phyloP scores from a whole-genome alignment of 2,113 vertebrate genomes.

The Climacteris rufus region DNA sequence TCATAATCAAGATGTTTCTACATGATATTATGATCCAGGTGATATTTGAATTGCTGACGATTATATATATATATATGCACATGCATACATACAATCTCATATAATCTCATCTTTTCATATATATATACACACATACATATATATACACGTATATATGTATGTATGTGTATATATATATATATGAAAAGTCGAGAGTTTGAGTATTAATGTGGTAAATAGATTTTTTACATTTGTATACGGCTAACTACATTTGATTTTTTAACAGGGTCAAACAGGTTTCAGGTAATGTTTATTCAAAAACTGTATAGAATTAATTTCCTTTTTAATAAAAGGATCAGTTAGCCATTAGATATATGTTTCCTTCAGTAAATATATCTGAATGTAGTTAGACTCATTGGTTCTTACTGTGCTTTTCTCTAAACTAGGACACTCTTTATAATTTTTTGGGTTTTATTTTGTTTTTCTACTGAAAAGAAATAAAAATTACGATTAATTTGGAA shows the following conservation, averaged over 20 bases:
- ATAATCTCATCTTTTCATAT: too few species aligned
- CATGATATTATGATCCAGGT: not conserved
- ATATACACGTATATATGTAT: rapidly evolving
- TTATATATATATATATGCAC: too few species aligned
- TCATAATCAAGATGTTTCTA: not conserved
- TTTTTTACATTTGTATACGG: not conserved
- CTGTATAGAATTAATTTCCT: not conserved
- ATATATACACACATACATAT: too few species aligned
- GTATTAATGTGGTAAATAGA: not conserved
- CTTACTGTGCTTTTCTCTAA: not conserved
- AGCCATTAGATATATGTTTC: not conserved
- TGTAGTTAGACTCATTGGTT: not conserved
- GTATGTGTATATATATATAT: too few species aligned
- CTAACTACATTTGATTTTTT: rapidly evolving
- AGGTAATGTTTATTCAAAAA: not conserved
- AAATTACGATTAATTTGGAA: not conserved
- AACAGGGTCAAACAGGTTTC: not conserved
- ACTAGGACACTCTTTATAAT: not conserved
- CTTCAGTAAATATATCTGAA: not conserved
- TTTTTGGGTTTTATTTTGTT: not conserved
- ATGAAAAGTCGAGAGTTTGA: too few species aligned
- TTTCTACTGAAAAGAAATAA: not conserved
- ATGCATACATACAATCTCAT: too few species aligned
- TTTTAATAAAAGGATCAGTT: not conserved
- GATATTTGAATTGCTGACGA: not conserved